These are phyloP conservation scores for Rhynchophorus ferrugineus DNA, from an alignment of 1,140 invertebrate genomes.

Conservation along the genomic window DNA sequence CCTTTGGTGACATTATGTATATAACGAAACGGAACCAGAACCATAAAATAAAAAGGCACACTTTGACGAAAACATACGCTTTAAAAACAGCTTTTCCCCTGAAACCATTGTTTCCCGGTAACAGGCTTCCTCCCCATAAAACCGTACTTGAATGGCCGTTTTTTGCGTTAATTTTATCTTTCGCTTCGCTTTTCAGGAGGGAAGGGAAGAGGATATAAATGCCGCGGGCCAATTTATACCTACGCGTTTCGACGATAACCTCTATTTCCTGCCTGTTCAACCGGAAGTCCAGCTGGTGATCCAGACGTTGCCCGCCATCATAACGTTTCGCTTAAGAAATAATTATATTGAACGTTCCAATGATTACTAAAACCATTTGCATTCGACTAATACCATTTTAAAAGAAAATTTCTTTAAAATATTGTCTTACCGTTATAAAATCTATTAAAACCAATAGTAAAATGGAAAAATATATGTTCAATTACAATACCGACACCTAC, in stretches of 20 bases:
- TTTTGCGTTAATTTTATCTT: slow-evolving; percentile 3
- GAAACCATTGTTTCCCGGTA: not conserved
- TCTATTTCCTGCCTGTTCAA: slow-evolving; percentile 8
- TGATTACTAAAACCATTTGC: too few relatives aligned
- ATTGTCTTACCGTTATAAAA: too few relatives aligned
- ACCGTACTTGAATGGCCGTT: not conserved
- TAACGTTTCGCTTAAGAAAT: not conserved
- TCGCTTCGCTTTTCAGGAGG: not conserved
- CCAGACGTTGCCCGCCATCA: not conserved
- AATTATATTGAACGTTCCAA: too few relatives aligned
- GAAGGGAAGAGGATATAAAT: not conserved
- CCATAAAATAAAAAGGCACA: not conserved
- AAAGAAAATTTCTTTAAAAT: too few relatives aligned
- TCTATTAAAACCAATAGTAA: too few relatives aligned
- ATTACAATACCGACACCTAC: too few relatives aligned
- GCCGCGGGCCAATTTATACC: slow-evolving; percentile 1
- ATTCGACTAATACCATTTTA: too few relatives aligned
- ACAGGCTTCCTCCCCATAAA: not conserved
- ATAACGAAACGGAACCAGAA: too few relatives aligned
- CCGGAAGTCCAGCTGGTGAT: not conserved
- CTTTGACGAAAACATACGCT: not conserved
- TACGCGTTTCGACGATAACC: slow-evolving; percentile 9
- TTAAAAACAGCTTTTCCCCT: not conserved
- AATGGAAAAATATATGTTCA: too few relatives aligned
- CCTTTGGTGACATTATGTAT: too few relatives aligned